phyloP scores from a whole-genome alignment of 2,888 invertebrate genomes.

The Trissonchulus sp. region DNA sequence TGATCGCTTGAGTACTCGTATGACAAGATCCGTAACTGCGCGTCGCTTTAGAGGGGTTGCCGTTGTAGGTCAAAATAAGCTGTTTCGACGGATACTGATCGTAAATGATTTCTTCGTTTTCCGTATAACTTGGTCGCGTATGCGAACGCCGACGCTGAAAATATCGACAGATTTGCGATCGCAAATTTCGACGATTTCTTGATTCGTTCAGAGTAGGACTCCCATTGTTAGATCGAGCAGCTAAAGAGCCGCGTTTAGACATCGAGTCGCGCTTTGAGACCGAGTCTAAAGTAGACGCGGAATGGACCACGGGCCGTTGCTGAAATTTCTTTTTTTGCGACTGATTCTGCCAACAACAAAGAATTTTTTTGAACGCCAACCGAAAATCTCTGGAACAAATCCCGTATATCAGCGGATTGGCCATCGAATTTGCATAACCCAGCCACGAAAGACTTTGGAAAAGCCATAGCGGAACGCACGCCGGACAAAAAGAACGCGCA shows the following conservation, averaged over 20 bases:
- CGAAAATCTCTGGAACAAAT: slow-evolving; percentile 98
- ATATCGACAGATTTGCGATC: neutral
- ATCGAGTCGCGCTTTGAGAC: neutral
- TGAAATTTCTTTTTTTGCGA: neutral
- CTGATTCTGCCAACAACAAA: slow-evolving; percentile 61
- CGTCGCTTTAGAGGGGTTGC: neutral
- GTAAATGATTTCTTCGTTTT: neutral
- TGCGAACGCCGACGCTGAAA: neutral
- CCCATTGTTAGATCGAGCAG: neutral
- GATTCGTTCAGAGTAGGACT: too few relatives aligned
- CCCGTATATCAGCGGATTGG: slow-evolving; percentile 59
- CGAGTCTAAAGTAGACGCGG: neutral
- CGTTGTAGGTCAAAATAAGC: neutral
- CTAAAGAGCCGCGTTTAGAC: neutral
- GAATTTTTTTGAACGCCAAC: slow-evolving; percentile 76
- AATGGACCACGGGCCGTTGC: neutral
- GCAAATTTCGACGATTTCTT: neutral
- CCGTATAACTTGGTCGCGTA: neutral
- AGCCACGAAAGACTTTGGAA: slow-evolving; percentile 87
- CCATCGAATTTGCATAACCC: slow-evolving; percentile 76
- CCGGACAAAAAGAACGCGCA: slow-evolving; percentile 79
- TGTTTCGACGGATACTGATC: neutral
- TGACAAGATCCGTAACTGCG: neutral
- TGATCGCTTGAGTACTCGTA: neutral
- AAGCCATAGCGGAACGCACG: slow-evolving; percentile 79